Base-by-base conservation (phyloP, 1,140 invertebrate species). In the Coenobita brevimanus region DNA sequence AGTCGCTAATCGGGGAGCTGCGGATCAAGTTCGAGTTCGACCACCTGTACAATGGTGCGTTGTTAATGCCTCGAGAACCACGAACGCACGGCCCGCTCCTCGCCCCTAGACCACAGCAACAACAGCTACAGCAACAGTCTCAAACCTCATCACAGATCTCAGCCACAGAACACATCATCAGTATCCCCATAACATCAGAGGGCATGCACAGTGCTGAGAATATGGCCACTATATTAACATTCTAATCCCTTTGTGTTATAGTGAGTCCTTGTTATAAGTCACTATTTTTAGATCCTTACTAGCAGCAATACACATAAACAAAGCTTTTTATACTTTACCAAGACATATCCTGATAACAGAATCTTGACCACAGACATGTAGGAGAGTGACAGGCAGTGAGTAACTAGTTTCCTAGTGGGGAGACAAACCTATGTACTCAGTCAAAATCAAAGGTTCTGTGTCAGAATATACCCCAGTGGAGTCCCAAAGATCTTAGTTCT, bases 21-120 rank as follows among this genome's bases (percentile, higher is more conserved):
- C 93, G 94, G 83, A 93, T 96, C 54, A 94, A 93, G 82, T 95
- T 95, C 92, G 94, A 95, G 92, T 95, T 94, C 91, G 94, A 94
- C 80, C 95, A 95, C 91, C 92, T 93, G 85, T 91, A 93, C 46
- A 94, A 94, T 91, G 93, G 93, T 13, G 91, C 92, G 62, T 91
- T 93, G 10, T 92, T 91, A 0, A 88, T 78, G 41, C 43, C 71
- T 0, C 69, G 83, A 79, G 82, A 88, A 30, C 21, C 71, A 13
- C 57, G 76, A 50, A 80, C 36, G 8, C 76, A 87, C 17, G 85
- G 76, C 33, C 85, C 85, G 21, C 85, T 87, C 41, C 43, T 87
- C 3, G 85, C 85, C 27, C 85, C 85, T 6, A 46, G 85, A 71
- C 85, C 85, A 10, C 85, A 87, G 50, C 76, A 57, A 24, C 85